phyloP scores from a whole-genome alignment of 2,888 invertebrate genomes.

The Tinea semifulvella region DNA sequence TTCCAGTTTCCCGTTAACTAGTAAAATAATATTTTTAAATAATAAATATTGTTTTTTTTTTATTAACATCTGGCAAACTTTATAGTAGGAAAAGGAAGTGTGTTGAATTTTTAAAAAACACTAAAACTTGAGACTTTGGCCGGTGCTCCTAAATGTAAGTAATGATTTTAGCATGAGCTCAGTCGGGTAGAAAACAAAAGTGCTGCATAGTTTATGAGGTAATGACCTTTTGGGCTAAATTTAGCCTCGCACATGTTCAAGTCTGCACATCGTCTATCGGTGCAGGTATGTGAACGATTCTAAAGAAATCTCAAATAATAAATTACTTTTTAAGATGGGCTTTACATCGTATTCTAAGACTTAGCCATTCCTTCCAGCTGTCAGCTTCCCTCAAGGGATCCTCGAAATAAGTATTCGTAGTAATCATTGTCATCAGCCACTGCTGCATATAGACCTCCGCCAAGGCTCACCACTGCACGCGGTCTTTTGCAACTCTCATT shows the following conservation, averaged over 20 bases:
- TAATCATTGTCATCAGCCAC: too few relatives aligned
- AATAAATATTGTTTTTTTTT: too few relatives aligned
- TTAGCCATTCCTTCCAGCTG: too few relatives aligned
- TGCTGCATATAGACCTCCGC: too few relatives aligned
- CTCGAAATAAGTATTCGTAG: not conserved
- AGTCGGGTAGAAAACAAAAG: not conserved
- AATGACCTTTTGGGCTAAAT: constrained; percentile 13
- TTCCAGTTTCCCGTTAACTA: too few relatives aligned
- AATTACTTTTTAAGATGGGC: not conserved
- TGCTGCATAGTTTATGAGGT: constrained; percentile 9
- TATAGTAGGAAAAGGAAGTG: too few relatives aligned
- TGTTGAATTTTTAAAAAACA: constrained; percentile 2
- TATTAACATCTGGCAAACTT: too few relatives aligned
- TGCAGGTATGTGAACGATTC: constrained; percentile 11
- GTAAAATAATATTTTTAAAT: too few relatives aligned
- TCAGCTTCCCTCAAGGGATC: too few relatives aligned
- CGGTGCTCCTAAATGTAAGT: not conserved
- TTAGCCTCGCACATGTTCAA: constrained; percentile 16
- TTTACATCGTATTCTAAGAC: too few relatives aligned
- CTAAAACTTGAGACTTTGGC: not conserved
- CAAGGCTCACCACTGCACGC: too few relatives aligned
- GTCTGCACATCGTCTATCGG: constrained; percentile 14
- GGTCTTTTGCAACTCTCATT: too few relatives aligned
- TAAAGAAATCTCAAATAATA: not conserved
- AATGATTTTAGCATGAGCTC: not conserved